phyloP scores from a whole-genome alignment of 2,797 vertebrate species.

The Pipistrellus kuhlii region DNA sequence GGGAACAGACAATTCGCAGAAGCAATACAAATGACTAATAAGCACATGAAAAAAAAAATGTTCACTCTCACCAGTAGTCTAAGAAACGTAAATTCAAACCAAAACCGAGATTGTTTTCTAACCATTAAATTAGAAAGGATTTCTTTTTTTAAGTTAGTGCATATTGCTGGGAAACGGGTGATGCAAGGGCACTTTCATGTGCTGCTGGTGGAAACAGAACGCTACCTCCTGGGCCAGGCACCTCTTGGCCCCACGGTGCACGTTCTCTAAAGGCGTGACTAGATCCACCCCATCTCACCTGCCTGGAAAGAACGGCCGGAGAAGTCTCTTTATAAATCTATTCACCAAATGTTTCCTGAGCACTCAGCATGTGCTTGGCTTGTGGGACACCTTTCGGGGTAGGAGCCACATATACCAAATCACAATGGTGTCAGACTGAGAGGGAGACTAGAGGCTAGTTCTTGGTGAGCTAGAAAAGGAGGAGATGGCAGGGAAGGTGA shows the following conservation, averaged over 20 bases:
- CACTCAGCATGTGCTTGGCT: not conserved
- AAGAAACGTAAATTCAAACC: conserved; percentile 72
- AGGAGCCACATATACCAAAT: not conserved
- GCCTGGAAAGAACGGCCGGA: not conserved
- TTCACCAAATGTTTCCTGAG: not conserved
- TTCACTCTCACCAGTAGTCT: conserved; percentile 55
- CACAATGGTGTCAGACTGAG: not conserved
- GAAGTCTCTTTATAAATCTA: not conserved
- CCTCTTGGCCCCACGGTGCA: rapidly evolving
- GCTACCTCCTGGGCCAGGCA: not conserved
- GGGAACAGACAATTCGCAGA: conserved; percentile 76
- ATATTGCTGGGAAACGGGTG: not conserved
- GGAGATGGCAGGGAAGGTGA: not conserved
- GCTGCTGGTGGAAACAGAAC: not conserved
- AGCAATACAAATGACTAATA: conserved; percentile 70
- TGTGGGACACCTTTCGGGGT: not conserved
- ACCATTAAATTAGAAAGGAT: conserved; percentile 20
- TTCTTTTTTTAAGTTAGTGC: not conserved
- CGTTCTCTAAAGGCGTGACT: not conserved
- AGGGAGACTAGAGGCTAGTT: not conserved
- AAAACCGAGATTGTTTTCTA: conserved; percentile 55
- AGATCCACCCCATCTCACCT: not conserved
- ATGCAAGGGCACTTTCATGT: rapidly evolving
- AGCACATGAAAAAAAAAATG: conserved; percentile 36
- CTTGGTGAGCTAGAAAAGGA: not conserved